phyloP scores from a whole-genome alignment of 2,113 vertebrate species.

The Alexandromys fortis region DNA sequence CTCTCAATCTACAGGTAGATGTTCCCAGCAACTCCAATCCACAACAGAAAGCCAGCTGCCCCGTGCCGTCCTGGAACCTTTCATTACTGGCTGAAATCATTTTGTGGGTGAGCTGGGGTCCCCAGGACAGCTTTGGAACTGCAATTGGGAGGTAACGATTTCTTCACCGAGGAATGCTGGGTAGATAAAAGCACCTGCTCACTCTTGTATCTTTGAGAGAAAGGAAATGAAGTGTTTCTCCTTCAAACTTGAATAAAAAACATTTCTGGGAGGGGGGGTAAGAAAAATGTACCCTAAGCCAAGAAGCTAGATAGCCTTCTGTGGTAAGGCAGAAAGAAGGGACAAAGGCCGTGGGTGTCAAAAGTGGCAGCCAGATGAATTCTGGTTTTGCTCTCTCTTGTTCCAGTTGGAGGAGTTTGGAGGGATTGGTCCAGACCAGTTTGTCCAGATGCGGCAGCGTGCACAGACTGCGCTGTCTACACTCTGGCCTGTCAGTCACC shows the following conservation, averaged over 20 bases:
- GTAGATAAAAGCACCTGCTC: background rate
- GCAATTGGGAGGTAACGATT: background rate
- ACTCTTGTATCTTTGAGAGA: background rate
- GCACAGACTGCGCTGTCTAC: background rate
- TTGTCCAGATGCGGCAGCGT: constrained; percentile 3
- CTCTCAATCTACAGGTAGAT: background rate
- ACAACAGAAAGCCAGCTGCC: background rate
- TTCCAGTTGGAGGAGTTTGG: constrained; percentile 6
- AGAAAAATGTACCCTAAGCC: constrained; percentile 21
- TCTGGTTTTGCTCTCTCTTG: constrained; percentile 18
- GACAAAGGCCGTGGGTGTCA: constrained; percentile 39
- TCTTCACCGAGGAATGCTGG: background rate
- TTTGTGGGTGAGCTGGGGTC: background rate
- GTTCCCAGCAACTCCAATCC: background rate
- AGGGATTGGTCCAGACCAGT: constrained; percentile 46
- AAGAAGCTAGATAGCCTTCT: background rate
- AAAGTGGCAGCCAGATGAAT: background rate
- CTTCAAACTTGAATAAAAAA: constrained; percentile 44
- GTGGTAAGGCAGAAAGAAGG: constrained; percentile 28
- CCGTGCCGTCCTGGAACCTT: background rate
- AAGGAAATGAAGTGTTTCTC: background rate
- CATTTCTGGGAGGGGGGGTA: background rate
- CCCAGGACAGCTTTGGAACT: background rate
- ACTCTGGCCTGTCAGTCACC: background rate
- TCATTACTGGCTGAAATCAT: background rate